Base-by-base conservation (phyloP, 2,113 vertebrate species). In the Heptranchias perlo region DNA sequence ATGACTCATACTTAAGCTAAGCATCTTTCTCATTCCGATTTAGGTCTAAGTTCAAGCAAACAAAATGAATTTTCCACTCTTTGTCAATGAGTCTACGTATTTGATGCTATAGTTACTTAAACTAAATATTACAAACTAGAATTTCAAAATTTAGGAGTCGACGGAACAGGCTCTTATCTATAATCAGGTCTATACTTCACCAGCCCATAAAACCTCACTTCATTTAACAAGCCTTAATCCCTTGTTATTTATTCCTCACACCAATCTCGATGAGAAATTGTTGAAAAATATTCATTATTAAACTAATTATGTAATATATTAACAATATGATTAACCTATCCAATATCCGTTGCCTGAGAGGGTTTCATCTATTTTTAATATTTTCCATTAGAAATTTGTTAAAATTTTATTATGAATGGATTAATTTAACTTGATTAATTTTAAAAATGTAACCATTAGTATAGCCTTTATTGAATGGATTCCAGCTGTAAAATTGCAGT, bases 301-400 rank as follows among this genome's bases (percentile, higher is more conserved):
- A 94, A 94, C 2, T 49, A 95, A 39, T 52, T 69, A 69, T 31
- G 11, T 95, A 73, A 69, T 69, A 95, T n/a, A 92, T 35, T 91
- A 91, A 58, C 52, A 91, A n/a, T 58, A 91, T 0, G 4, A 91
- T 73, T 49, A 95, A 23, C 44, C 94, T 52, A 31, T 69, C 25
- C 11, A 2, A 73, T 69, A 16, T 49, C 31, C 6, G 52, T 52
- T n/a, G 25, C 4, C 28, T 95, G 35, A 35, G 69, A 52, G 11
- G 31, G 73, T 95, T 93, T 69, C 65, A 95, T 69, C 73, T 28
- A 93, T 94, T 67, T 94, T 67, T 52, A 52, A 61, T 61, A 35
- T 95, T 47, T 95, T 95, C 65, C 39, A 47, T 49, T 28, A 18
- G 65, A 52, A 95, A 91, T 91, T 14, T 52, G 18, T 95, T 31